Evolutionary conservation across 2,113 vertebrate species (phyloP).

Genomic region (Cynopterus brachyotis): DNA sequence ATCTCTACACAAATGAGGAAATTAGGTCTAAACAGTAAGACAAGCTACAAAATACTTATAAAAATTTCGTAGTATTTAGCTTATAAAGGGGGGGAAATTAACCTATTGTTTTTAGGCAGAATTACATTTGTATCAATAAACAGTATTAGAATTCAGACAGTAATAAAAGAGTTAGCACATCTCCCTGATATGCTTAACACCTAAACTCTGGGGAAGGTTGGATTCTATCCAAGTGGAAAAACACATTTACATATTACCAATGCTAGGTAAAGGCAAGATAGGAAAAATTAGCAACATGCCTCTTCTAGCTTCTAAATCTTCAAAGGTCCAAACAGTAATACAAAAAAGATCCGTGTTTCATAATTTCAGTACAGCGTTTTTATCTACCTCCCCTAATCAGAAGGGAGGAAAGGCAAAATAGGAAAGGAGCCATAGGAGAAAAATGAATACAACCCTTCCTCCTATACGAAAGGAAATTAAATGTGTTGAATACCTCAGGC

Average conservation of each 20-base stretch:
- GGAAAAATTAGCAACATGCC: not conserved
- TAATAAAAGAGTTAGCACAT: not conserved
- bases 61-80: not conserved
- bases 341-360: not conserved
- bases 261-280: not conserved
- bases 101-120: not conserved
- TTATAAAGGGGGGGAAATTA: not conserved
- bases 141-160: not conserved
- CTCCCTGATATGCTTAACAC: not conserved
- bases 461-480: not conserved
- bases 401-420: constrained; percentile 34
- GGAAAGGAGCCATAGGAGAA: not conserved
- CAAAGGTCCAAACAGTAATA: not conserved
- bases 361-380: not conserved
- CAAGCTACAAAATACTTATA: not conserved
- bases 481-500: not conserved
- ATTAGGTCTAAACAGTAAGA: not conserved
- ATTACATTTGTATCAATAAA: constrained; percentile 27
- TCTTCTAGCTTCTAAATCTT: not conserved
- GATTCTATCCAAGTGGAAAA: constrained; percentile 31
- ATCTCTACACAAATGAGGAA: constrained; percentile 11
- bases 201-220: not conserved
- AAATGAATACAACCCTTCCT: constrained; percentile 1
- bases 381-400: not conserved
- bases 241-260: not conserved